These are phyloP conservation scores for Drosophila seguyi DNA, from an alignment of 1,140 invertebrate genomes.

Conservation along the genomic window DNA sequence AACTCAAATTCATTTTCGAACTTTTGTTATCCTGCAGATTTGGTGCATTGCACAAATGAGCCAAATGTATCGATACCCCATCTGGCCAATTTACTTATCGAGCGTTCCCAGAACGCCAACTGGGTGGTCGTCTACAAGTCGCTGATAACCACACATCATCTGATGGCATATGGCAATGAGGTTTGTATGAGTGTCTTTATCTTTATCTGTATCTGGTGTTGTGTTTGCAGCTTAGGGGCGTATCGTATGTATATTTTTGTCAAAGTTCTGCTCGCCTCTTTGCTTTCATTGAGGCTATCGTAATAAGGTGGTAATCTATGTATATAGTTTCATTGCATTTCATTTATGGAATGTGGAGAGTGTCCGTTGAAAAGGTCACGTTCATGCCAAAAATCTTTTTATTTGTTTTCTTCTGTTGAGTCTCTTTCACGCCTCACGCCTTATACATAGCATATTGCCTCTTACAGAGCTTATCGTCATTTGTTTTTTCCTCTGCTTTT, in stretches of 20 bases:
- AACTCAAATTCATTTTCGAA: background rate
- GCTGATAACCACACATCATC: constrained; percentile 98
- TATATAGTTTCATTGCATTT: constrained; percentile 12
- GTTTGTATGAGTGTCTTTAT: constrained; percentile 87
- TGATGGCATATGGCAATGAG: constrained; percentile 99
- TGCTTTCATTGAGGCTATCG: constrained; percentile 26
- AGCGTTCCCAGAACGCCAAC: constrained; percentile 98
- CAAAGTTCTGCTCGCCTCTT: constrained; percentile 10
- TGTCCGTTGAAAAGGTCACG: constrained; percentile 34
- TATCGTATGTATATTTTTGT: constrained; percentile 25
- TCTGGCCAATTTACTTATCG: constrained; percentile 98
- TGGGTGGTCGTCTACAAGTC: constrained; percentile 99
- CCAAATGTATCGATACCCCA: constrained; percentile 99
- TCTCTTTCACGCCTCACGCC: constrained; percentile 21
- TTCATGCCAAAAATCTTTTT: constrained; percentile 19
- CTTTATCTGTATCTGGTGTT: constrained; percentile 7
- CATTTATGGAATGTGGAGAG: constrained; percentile 16
- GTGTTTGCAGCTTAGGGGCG: constrained; percentile 26
- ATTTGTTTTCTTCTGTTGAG: constrained; percentile 31
- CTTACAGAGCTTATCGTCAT: constrained; percentile 24
- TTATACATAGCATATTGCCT: constrained; percentile 6
- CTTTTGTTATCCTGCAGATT: constrained; percentile 89
- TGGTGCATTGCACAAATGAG: constrained; percentile 99
- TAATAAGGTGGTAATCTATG: constrained; percentile 32
- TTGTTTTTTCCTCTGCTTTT: constrained; percentile 16